Percentiles rank a stretch among this genome's conserved stretches.
Evolutionary conservation across 2,797 vertebrate species (phyloP).

Genomic region (Typhlichthys subterraneus): DNA sequence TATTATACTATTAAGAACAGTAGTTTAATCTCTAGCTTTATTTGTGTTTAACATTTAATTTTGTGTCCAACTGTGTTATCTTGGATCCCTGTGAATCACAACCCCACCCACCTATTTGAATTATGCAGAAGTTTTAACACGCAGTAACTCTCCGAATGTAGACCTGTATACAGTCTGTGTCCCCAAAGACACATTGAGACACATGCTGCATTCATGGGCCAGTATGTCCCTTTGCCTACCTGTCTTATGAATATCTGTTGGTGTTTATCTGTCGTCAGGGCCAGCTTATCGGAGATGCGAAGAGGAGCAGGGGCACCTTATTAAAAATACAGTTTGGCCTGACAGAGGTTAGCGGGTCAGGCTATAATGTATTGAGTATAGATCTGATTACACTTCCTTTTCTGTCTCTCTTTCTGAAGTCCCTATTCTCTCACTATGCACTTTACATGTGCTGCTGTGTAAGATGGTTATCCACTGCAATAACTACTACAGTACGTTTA

Average conservation of each 20-base stretch:
- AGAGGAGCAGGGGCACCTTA: conserved; percentile 49
- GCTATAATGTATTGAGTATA: conserved; percentile 39
- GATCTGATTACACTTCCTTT: conserved; percentile 65
- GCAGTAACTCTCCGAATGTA: background rate
- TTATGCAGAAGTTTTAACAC: background rate
- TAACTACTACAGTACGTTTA: too few species aligned
- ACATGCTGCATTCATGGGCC: background rate
- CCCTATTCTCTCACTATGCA: conserved; percentile 8
- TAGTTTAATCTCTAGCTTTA: too few species aligned
- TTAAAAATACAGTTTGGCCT: conserved; percentile 65
- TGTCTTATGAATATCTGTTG: background rate
- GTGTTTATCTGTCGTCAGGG: background rate
- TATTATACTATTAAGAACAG: too few species aligned
- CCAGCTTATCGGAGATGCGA: conserved; percentile 6
- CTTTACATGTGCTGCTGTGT: background rate
- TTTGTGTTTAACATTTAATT: too few species aligned
- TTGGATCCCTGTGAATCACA: too few species aligned
- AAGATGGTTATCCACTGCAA: too few species aligned
- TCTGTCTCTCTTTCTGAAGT: conserved; percentile 32
- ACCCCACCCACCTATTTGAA: too few species aligned
- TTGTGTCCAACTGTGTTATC: too few species aligned
- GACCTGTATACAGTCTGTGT: too few species aligned
- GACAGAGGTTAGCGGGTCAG: conserved; percentile 56
- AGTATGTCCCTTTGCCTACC: background rate
- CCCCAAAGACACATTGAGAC: too few species aligned